Evolutionary conservation across 2,797 vertebrate species (phyloP).

Genomic region (Graptemys geographica): DNA sequence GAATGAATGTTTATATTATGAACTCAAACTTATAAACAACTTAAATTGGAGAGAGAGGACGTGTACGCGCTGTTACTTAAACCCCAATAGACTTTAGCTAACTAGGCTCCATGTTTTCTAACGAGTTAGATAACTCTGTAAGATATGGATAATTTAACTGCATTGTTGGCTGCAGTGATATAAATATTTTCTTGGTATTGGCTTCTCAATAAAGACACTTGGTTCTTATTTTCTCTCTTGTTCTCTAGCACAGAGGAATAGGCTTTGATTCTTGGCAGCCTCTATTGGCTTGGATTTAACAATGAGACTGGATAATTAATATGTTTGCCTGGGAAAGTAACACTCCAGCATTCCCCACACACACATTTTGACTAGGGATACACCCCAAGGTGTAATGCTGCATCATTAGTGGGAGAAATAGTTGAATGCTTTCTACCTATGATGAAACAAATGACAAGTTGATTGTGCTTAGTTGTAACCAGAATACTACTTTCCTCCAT

Average conservation of each 20-base stretch:
- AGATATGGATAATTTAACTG: not conserved
- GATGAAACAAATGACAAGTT: not conserved
- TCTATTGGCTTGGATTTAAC: not conserved
- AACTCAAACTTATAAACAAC: not conserved
- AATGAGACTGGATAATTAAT: not conserved
- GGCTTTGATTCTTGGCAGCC: not conserved
- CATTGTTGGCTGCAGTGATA: not conserved
- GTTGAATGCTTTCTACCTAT: not conserved
- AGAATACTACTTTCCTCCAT: not conserved
- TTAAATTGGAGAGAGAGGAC: not conserved
- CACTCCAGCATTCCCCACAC: rapidly evolving
- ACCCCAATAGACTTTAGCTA: not conserved
- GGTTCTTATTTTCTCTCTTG: not conserved
- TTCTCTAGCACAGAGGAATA: not conserved
- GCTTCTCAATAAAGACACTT: not conserved
- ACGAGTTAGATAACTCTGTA: not conserved
- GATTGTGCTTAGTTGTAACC: not conserved
- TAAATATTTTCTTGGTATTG: not conserved
- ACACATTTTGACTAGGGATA: not conserved
- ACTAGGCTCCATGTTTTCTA: not conserved
- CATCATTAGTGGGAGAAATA: not conserved
- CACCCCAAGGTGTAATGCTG: not conserved
- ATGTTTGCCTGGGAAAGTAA: not conserved
- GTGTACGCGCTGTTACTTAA: not conserved
- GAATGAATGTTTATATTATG: not conserved